These are phyloP conservation scores for Arenaria interpres DNA, from an alignment of 2,113 vertebrate genomes.

Conservation along the genomic window DNA sequence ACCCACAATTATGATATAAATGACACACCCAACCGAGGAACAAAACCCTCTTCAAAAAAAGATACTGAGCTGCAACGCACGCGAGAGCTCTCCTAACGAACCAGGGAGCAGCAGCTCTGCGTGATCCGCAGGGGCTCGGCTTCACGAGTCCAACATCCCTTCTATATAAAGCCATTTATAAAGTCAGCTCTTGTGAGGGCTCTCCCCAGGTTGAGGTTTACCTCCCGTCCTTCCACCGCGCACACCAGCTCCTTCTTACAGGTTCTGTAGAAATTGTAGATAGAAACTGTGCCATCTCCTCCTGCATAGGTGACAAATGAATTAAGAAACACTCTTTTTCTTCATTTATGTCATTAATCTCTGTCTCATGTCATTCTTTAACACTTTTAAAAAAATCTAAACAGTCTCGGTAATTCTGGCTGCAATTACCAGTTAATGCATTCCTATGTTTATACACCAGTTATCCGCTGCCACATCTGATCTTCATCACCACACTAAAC, in stretches of 20 bases:
- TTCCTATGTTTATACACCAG: accelerated
- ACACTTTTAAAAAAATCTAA: not conserved
- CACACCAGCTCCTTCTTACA: not conserved
- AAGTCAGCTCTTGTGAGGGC: too few species aligned
- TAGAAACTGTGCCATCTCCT: not conserved
- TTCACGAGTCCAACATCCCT: not conserved
- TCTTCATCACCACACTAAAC: not conserved
- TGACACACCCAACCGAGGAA: not conserved
- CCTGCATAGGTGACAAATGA: not conserved
- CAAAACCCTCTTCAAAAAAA: not conserved
- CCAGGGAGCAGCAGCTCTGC: not conserved
- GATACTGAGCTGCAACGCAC: accelerated
- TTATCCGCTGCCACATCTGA: not conserved
- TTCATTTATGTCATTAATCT: not conserved
- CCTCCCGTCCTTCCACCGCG: not conserved
- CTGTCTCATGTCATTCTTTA: not conserved
- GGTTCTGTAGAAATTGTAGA: accelerated
- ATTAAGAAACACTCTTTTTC: not conserved
- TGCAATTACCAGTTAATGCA: not conserved
- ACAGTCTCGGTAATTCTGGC: not conserved
- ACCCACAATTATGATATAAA: not conserved
- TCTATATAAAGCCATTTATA: not conserved
- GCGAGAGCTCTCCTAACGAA: not conserved
- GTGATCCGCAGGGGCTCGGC: not conserved
- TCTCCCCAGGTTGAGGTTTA: not conserved